Evolutionary conservation across 2,888 invertebrate species (phyloP), one percentile per base, ranked within the genome.

Genomic region (Imbricaverruca yamaguchii): DNA sequence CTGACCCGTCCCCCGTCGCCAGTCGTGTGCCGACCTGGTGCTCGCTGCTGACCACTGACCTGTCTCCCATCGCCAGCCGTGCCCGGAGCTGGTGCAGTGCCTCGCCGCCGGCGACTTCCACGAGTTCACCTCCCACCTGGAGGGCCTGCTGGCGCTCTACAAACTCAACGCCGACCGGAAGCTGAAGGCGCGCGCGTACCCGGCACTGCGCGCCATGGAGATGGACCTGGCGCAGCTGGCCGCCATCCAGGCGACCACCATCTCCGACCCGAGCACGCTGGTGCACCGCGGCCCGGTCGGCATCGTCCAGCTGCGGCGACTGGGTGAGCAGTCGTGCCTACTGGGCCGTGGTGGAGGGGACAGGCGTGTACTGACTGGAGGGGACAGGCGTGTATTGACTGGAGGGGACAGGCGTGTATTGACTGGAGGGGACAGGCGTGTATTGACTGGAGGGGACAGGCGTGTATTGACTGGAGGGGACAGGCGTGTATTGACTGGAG

Each of bases 81-180:
- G 95, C 87, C 93, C 93, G 85, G 97, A 97, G 86, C 88, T 97
- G 81, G 94, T 95, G 1, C 91, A 92, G 83, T 94, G 94, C 86
- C 90, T 95, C 82, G 92, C 93, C 80, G 90, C 91, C 25, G 94
- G 96, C 8, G 95, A 97, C 87, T 97, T 97, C 88, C 91, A 92
- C 6, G 96, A 96, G 87, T 96, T 98, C 86, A 94, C 95, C 2
- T 92, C 93, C 12, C 97, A 98, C 87, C 87, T 98, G n/a, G 95
- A 97, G 87, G 90, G 96, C 0, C 90, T 96, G 39, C 93, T 94
- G 39, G 93, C 95, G 23, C 96, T 97, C 82, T 98, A 97, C 87
- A 95, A 96, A 86, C 89, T 98, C 18, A 95, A 95, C 88, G 95
- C 96, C 15, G 97, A 98, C 86, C 96, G 96, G 87, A 96, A 96